These are phyloP conservation scores for Catharus ustulatus DNA, from an alignment of 2,797 vertebrate genomes.

Conservation along the genomic window DNA sequence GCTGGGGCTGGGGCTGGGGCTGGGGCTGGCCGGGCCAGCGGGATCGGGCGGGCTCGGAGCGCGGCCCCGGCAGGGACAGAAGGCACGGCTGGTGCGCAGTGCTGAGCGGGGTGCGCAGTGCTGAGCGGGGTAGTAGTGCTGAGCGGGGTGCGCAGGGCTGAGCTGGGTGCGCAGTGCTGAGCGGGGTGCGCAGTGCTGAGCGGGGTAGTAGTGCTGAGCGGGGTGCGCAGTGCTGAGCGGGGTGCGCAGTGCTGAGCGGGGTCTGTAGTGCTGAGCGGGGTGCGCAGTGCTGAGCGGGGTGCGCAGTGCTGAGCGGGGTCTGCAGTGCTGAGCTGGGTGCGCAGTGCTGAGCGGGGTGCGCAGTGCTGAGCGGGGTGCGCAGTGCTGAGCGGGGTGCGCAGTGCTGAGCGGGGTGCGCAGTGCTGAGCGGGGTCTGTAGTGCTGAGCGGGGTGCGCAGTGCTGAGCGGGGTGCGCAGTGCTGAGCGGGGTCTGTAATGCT, in stretches of 20 bases:
- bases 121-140: too few relatives aligned
- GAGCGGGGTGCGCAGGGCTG: too few relatives aligned
- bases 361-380: background rate
- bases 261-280: background rate
- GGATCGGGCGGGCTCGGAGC: too few relatives aligned
- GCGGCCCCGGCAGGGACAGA: too few relatives aligned
- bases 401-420: too few relatives aligned
- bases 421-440: background rate
- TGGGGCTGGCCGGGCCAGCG: rapidly evolving
- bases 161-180: background rate
- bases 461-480: too few relatives aligned
- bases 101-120: too few relatives aligned
- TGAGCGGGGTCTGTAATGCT: background rate
- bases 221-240: background rate
- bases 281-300: too few relatives aligned
- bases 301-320: background rate
- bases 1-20: background rate
- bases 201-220: background rate
- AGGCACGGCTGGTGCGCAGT: too few relatives aligned
- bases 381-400: background rate
- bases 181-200: too few relatives aligned
- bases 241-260: background rate
- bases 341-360: background rate
- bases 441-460: background rate
- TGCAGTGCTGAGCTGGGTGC: too few relatives aligned